A percentile compares a stretch with the other conserved stretches of the same genome.
These are phyloP conservation scores for human DNA, from an alignment of 2,113 vertebrate species.

Conservation along the genomic window DNA sequence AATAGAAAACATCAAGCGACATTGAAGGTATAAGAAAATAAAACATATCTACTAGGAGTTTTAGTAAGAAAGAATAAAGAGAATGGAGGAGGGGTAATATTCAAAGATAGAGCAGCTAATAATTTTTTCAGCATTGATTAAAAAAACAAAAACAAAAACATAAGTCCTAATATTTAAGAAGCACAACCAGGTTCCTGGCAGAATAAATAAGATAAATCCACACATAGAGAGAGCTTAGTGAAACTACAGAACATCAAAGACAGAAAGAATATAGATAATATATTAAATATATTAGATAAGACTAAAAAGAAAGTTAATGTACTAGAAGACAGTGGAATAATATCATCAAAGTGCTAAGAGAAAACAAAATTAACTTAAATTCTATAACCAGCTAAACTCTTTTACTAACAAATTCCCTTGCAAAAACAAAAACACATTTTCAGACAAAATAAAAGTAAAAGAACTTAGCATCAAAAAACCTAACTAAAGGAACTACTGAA, in stretches of 20 bases:
- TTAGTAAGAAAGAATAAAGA: neutral
- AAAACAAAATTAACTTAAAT: neutral
- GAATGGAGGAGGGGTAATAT: neutral
- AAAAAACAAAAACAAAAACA: neutral
- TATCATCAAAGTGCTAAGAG: neutral
- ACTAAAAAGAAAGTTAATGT: neutral
- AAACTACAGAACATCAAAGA: neutral
- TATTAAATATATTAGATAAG: neutral
- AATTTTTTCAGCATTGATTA: neutral
- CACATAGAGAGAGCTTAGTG: neutral
- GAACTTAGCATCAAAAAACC: neutral
- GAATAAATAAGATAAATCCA: slow-evolving; percentile 34
- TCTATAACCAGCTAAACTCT: neutral
- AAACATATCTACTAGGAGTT: neutral
- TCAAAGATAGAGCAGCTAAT: neutral
- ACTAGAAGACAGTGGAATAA: neutral
- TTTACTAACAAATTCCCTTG: neutral
- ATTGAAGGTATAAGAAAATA: neutral
- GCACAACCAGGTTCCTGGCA: neutral
- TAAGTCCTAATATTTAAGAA: neutral
- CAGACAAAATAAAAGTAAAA: slow-evolving; percentile 20
- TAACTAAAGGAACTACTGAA: neutral
- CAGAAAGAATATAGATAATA: neutral
- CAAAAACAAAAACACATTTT: neutral
- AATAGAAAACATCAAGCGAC: neutral